phyloP scores from a whole-genome alignment of 2,113 vertebrate species.

The Chlamydotis undulata region DNA sequence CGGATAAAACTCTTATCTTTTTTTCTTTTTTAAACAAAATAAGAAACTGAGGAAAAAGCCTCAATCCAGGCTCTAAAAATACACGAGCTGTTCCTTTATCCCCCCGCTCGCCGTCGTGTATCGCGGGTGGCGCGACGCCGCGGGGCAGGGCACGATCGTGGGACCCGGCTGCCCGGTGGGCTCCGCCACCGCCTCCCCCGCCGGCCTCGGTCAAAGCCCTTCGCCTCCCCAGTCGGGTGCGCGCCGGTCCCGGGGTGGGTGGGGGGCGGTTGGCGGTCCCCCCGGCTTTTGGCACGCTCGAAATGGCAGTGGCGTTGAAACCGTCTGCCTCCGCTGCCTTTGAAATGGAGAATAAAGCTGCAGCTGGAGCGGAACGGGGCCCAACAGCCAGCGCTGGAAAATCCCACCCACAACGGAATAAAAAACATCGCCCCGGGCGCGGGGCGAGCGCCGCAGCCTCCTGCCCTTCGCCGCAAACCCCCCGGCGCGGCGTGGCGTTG shows the following conservation, averaged over 20 bases:
- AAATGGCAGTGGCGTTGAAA: constrained; percentile 66
- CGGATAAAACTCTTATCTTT: not conserved
- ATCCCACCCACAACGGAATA: constrained; percentile 68
- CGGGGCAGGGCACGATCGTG: not conserved
- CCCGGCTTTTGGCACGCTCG: constrained; percentile 4
- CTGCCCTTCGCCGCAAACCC: not conserved
- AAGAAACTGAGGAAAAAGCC: not conserved
- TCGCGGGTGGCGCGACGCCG: rapidly evolving
- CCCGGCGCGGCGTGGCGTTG: not conserved
- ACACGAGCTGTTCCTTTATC: not conserved
- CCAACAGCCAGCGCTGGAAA: constrained; percentile 65
- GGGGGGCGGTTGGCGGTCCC: not conserved
- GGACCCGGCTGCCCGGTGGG: rapidly evolving
- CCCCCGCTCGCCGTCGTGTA: rapidly evolving
- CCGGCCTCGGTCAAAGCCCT: not conserved
- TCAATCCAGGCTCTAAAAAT: not conserved
- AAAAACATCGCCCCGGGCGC: constrained; percentile 30
- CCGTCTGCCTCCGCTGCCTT: constrained; percentile 59
- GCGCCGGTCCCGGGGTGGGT: not conserved
- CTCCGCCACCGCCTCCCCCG: not conserved
- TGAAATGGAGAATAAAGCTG: constrained; percentile 71
- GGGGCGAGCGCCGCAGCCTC: constrained; percentile 42
- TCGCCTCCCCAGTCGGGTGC: not conserved
- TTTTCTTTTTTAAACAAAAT: not conserved
- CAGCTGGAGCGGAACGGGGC: constrained; percentile 69